Percentiles rank a stretch among this genome's conserved stretches.
These are phyloP conservation scores for Phalacrocorax aristotelis DNA, from an alignment of 2,113 vertebrate species.

Conservation along the genomic window DNA sequence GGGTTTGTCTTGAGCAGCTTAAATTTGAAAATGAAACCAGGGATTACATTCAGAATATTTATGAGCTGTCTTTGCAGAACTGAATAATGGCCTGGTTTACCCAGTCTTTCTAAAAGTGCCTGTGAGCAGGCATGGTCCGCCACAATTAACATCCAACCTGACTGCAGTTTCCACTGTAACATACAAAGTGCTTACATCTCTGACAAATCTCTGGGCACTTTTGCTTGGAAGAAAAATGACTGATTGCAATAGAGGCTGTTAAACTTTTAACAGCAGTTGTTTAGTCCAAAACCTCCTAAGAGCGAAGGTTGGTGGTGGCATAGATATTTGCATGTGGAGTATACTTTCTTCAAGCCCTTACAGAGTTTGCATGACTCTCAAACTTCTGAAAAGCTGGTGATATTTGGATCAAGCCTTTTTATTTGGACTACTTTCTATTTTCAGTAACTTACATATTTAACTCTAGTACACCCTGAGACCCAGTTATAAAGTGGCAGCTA, in stretches of 20 bases:
- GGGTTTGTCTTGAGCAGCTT: neutral
- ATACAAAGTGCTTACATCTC: neutral
- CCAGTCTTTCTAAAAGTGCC: neutral
- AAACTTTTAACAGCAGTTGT: neutral
- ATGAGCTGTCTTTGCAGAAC: neutral
- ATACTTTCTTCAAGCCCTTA: neutral
- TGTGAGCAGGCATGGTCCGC: neutral
- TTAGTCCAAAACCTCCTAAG: neutral
- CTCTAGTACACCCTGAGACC: neutral
- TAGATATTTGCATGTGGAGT: neutral
- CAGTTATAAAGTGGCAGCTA: neutral
- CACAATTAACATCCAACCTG: neutral
- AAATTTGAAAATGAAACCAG: neutral
- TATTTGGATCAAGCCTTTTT: neutral
- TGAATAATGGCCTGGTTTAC: neutral
- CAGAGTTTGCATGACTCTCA: neutral
- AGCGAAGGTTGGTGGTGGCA: neutral
- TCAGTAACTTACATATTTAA: neutral
- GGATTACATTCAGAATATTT: neutral
- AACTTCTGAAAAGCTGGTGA: neutral
- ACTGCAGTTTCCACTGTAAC: neutral
- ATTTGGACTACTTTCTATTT: neutral
- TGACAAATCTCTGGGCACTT: neutral
- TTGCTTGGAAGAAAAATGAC: neutral
- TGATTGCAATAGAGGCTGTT: neutral